These are phyloP conservation scores for Himalopsyche kuldschensis DNA, from an alignment of 2,888 invertebrate genomes.

Conservation along the genomic window DNA sequence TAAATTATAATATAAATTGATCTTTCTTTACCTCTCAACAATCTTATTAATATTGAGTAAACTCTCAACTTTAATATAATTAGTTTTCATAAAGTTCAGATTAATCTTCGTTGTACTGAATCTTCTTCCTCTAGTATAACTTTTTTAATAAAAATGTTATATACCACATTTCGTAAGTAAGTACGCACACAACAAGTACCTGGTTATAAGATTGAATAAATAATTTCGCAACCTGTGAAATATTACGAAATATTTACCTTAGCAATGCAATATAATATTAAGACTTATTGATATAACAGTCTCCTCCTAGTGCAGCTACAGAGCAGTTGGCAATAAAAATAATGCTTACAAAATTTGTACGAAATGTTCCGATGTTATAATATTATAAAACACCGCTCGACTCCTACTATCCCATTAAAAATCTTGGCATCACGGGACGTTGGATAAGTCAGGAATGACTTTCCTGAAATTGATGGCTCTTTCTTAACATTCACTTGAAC, in stretches of 20 bases:
- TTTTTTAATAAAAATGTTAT: too few species aligned
- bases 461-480: not conserved
- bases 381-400: not conserved
- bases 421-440: not conserved
- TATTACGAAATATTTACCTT: not conserved
- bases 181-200: too few species aligned
- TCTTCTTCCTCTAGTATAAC: too few species aligned
- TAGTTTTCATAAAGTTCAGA: too few species aligned
- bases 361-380: not conserved
- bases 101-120: too few species aligned
- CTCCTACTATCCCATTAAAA: not conserved
- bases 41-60: too few species aligned
- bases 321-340: not conserved
- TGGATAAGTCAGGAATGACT: not conserved
- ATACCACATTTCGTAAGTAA: too few species aligned
- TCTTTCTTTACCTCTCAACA: too few species aligned
- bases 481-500: not conserved
- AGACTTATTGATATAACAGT: not conserved
- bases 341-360: not conserved
- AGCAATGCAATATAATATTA: not conserved
- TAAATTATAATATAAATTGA: too few species aligned
- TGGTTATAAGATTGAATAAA: too few species aligned
- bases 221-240: not conserved
- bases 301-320: not conserved
- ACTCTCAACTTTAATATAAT: too few species aligned